phyloP scores from a whole-genome alignment of 53 echinoderm and acorn worm species.

The Zoroaster sp. region DNA sequence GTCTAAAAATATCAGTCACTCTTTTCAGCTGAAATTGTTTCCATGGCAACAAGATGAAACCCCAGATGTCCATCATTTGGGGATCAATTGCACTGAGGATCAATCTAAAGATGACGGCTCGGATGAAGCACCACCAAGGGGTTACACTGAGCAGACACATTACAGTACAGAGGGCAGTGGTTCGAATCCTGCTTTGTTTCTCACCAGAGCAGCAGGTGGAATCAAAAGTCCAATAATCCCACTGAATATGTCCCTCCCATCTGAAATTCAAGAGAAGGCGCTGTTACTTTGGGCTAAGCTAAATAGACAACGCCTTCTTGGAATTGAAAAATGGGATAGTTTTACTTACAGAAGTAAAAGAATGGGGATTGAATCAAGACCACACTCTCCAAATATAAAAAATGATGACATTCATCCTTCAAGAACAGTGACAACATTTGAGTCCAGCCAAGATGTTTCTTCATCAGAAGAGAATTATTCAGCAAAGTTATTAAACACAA shows the following conservation, averaged over 20 bases:
- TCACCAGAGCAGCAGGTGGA: background rate
- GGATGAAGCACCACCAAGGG: background rate
- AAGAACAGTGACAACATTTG: background rate
- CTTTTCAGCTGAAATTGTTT: slow-evolving; percentile 48
- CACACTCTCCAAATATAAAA: background rate
- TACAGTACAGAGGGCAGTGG: background rate
- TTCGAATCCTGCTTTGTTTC: background rate
- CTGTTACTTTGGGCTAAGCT: slow-evolving; percentile 8
- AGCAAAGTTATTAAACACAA: background rate
- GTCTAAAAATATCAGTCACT: background rate
- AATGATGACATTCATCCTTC: background rate
- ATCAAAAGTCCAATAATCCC: slow-evolving; percentile 51
- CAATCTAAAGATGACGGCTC: background rate
- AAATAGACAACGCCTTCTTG: background rate
- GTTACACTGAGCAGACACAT: background rate
- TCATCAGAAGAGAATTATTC: background rate
- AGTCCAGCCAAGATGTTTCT: background rate
- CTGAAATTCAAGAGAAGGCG: background rate
- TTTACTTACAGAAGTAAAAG: background rate
- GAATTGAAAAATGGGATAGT: background rate
- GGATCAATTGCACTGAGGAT: background rate
- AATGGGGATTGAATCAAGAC: background rate
- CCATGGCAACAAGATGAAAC: slow-evolving; percentile 70
- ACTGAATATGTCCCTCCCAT: slow-evolving; percentile 48
- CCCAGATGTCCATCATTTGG: background rate